Evolutionary conservation across 1,140 invertebrate genomes (phyloP).

Genomic region (Polypedilum pembai): DNA sequence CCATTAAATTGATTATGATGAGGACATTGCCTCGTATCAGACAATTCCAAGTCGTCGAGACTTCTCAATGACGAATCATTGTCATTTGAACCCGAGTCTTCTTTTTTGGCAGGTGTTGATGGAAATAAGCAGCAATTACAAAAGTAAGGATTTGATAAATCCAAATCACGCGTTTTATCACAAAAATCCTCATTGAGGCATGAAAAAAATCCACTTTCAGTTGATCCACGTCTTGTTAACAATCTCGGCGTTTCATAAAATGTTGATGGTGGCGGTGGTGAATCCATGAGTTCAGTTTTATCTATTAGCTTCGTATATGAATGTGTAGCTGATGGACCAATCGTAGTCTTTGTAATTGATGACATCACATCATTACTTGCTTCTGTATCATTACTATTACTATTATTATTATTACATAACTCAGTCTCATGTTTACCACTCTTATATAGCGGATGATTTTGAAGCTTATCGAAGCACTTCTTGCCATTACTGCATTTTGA

Average conservation of each 20-base stretch:
- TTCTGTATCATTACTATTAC: background rate
- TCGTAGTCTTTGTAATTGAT: background rate
- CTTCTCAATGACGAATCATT: constrained; percentile 47
- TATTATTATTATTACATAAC: background rate
- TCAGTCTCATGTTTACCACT: constrained; percentile 31
- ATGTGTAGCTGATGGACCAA: constrained; percentile 28
- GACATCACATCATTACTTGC: background rate
- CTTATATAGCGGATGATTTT: constrained; percentile 34
- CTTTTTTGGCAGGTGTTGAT: constrained; percentile 26
- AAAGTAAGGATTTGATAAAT: background rate
- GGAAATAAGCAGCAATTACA: background rate
- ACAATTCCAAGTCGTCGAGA: constrained; percentile 51
- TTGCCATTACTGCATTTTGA: constrained; percentile 33
- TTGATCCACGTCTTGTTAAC: constrained; percentile 66
- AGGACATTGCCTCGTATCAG: constrained; percentile 39
- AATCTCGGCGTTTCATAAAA: constrained; percentile 35
- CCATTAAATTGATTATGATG: constrained; percentile 33
- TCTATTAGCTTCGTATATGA: background rate
- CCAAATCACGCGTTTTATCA: constrained; percentile 37
- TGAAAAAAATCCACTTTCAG: constrained; percentile 82
- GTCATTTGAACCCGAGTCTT: background rate
- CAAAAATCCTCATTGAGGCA: constrained; percentile 67
- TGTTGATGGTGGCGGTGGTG: background rate
- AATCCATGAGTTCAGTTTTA: background rate
- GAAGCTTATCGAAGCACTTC: constrained; percentile 3